Base-by-base conservation (phyloP, 1,140 invertebrate species). In the Heliconius melpomene region DNA sequence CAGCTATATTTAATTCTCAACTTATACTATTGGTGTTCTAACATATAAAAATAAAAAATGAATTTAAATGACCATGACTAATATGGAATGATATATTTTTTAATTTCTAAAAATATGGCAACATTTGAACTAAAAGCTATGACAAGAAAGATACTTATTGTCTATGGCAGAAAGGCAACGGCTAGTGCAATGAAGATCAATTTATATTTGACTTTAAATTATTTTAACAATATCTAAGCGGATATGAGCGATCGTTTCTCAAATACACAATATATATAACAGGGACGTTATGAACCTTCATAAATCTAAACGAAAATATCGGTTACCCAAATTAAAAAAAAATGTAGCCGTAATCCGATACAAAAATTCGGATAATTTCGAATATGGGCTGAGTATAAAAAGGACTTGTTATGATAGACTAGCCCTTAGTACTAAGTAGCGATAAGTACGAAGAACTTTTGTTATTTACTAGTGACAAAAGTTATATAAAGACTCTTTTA, bases 201-300 rank as follows among this genome's bases (percentile, higher is more conserved):
- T 72, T 66, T 38, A 40, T 72, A 38, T 72, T 72, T 38, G 71
- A 85, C 81, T 77, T 77, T 77, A 77, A 86, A 82, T 83, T 84
- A 85, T 85, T 72, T 77, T 81, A 86, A 86, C 85, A 89, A 85
- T 86, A 90, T 87, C 88, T 92, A 92, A 92, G 91, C 90, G 89
- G 90, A 93, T 93, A 93, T 91, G 89, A 91, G 88, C 87, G 85
- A 78, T 82, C 87, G 86, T 90, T 90, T 88, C 88, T 90, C 83
- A 87, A 86, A 88, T 86, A 76, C 86, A 66, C 60, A 66, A 66
- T 60, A 60, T 66, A 23, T 52, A 52, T 20, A 52, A 0, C 50
- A 52, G 50, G 50, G 50, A 52, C 18, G 50, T 52, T 52, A 52
- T 20, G 50, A 20, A 52, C 0, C 18, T 20, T 18, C 50, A 7